These are phyloP conservation scores for Heliconius charithonia DNA, from an alignment of 2,888 invertebrate genomes.

Conservation along the genomic window DNA sequence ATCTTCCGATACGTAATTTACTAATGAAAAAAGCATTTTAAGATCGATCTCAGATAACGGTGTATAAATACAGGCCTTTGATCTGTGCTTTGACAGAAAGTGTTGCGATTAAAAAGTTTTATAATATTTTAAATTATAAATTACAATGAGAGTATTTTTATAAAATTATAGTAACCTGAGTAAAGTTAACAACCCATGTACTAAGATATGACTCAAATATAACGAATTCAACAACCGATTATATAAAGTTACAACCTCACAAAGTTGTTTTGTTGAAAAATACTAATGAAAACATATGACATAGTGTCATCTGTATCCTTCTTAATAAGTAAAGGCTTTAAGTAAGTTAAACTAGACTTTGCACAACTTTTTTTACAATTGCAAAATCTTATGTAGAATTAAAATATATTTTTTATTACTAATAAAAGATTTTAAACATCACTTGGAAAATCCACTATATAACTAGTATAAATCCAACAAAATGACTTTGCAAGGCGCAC, in stretches of 20 bases:
- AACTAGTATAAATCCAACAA: not conserved
- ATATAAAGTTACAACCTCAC: not conserved
- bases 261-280: constrained; percentile 5
- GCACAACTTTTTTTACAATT: too few relatives aligned
- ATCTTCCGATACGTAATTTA: too few relatives aligned
- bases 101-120: constrained; percentile 4
- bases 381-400: too few relatives aligned
- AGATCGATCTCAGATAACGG: too few relatives aligned
- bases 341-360: too few relatives aligned
- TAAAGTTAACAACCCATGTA: constrained; percentile 10
- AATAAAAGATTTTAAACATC: not conserved
- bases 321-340: not conserved
- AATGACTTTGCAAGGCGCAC: not conserved
- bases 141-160: constrained; percentile 17
- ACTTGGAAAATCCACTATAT: not conserved
- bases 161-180: constrained; percentile 7
- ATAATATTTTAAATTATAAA: constrained; percentile 21
- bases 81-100: not conserved
- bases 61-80: too few relatives aligned
- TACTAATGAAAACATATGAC: not conserved
- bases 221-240: constrained; percentile 17
- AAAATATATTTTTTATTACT: not conserved
- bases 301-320: not conserved
- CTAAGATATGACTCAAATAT: constrained; percentile 15
- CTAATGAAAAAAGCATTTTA: too few relatives aligned